These are phyloP conservation scores for Planococcus citri DNA, from an alignment of 1,140 invertebrate genomes.

Conservation along the genomic window DNA sequence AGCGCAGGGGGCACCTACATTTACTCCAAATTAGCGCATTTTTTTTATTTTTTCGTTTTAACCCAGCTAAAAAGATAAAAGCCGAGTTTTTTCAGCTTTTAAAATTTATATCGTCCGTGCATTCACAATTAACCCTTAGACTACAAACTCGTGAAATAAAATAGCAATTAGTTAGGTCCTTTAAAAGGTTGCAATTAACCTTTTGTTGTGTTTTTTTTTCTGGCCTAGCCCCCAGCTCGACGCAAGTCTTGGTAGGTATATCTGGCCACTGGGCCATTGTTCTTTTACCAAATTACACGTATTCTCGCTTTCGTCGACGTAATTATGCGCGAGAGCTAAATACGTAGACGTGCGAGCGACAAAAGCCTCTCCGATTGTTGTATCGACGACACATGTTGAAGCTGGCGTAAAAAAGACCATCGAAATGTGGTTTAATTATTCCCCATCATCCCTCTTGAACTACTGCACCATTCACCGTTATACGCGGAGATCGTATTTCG, in stretches of 20 bases:
- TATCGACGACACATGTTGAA: too few relatives aligned
- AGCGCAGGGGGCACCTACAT: too few relatives aligned
- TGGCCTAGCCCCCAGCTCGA: neutral
- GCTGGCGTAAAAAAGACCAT: too few relatives aligned
- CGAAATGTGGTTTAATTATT: too few relatives aligned
- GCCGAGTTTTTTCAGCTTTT: neutral
- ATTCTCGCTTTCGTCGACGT: neutral
- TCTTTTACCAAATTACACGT: neutral
- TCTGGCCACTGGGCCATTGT: neutral
- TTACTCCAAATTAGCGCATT: too few relatives aligned
- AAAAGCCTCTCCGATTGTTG: too few relatives aligned
- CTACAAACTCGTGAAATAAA: neutral
- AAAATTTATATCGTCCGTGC: neutral
- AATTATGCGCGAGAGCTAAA: neutral
- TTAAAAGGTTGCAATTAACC: constrained; percentile 3
- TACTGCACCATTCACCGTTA: too few relatives aligned
- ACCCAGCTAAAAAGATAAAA: neutral
- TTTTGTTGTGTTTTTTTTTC: neutral
- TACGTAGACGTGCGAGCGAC: neutral
- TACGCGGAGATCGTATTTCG: too few relatives aligned
- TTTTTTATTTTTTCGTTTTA: too few relatives aligned
- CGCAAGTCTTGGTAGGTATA: neutral
- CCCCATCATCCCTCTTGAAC: too few relatives aligned
- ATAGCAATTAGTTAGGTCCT: constrained; percentile 2
- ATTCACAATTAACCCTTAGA: neutral